Evolutionary conservation across 2,797 vertebrate genomes (phyloP), one percentile per base, ranked within the genome.

Genomic region (Xenentodon cancila): DNA sequence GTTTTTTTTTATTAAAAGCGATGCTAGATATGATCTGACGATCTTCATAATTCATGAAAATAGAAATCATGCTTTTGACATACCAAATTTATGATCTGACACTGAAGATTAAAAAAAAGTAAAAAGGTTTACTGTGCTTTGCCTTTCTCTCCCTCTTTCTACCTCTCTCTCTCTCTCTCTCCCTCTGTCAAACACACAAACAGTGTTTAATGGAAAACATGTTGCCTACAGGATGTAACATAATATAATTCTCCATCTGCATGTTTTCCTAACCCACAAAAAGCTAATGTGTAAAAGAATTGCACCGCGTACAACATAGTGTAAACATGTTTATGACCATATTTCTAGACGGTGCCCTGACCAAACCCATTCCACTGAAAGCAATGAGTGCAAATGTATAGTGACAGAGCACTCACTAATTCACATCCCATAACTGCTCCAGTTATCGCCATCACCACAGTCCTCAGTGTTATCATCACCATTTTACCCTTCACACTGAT

Each of bases 31-130:
- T 77, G 53, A 75, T 49, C 19, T 46, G 42, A 65, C 34, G 44
- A 78, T 74, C 59, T 53, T 37, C 55, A 73, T 62, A 30, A 34
- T 51, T 68, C 59, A 77, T 70, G 5, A 61, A 46, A 27, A 56
- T n/a, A 30, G 8, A 63, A 71, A 73, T 69, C 45, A 47, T 53
- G 40, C 17, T 59, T 59, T 61, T 53, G 45, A 71, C 66, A 64
- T 40, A 49, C 48, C 52, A 43, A 58, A 21, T 59, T 48, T 58
- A 43, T 59, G 12, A 60, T 20, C 30, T 22, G 0, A 55, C 42
- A 57, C 12, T 19, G 73, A 57, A 73, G 18, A 61, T 40, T 52
- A 12, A 37, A 37, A 37, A 37, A 32, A 27, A 27, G 7, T 3
- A 32, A 32, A 32, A 11, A 4, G 34, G 34, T 37, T 37, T 37